These are phyloP conservation scores for Micromesistius poutassou DNA, from an alignment of 2,797 vertebrate species.

Conservation along the genomic window DNA sequence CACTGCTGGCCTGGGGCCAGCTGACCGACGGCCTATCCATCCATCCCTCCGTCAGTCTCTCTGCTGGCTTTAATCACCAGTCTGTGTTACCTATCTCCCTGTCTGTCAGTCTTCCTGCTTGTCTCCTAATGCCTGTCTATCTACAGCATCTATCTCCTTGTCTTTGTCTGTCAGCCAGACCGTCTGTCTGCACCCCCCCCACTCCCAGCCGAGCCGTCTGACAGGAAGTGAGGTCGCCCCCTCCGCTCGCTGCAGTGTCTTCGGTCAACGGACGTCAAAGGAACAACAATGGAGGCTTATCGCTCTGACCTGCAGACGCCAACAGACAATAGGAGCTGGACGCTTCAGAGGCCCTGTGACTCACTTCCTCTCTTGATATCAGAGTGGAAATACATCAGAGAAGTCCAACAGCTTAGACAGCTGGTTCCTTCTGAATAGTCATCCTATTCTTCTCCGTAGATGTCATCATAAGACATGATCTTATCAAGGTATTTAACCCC, in stretches of 20 bases:
- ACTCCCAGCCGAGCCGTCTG: conserved; percentile 32
- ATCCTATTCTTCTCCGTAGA: conserved; percentile 23
- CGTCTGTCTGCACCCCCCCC: conserved; percentile 1
- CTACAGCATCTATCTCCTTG: neutral
- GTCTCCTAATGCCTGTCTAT: neutral
- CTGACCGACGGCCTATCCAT: conserved; percentile 41
- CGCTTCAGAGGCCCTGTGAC: neutral
- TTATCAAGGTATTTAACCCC: conserved; percentile 19
- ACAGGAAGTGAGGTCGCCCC: conserved; percentile 52
- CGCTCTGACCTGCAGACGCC: neutral
- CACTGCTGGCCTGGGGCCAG: conserved; percentile 35
- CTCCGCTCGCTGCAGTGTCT: conserved; percentile 1
- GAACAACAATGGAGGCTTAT: neutral
- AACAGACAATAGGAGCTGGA: neutral
- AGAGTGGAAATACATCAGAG: neutral
- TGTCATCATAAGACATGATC: conserved; percentile 23
- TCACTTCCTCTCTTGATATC: neutral
- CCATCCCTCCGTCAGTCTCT: neutral
- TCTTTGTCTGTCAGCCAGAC: neutral
- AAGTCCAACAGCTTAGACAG: neutral
- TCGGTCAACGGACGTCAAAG: neutral
- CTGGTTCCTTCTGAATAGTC: conserved; percentile 13
- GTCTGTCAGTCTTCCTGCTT: neutral
- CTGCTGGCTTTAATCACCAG: neutral
- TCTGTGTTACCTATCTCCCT: neutral